phyloP scores from a whole-genome alignment of 1,140 invertebrate species.

The Drosophila simulans region DNA sequence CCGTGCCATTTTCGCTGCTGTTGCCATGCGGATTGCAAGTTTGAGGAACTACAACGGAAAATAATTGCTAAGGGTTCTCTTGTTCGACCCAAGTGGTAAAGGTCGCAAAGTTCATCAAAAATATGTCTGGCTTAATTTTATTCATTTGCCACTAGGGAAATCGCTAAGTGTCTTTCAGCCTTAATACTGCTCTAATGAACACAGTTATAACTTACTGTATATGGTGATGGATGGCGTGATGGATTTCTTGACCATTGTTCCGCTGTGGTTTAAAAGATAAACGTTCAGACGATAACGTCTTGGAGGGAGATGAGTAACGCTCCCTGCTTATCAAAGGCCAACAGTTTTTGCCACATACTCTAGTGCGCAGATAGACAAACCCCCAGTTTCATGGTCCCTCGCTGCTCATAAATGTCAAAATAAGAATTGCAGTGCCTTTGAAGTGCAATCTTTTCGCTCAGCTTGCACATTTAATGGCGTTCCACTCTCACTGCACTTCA shows the following conservation, averaged over 20 bases:
- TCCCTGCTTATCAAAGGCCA: constrained; percentile 32
- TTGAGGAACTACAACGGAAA: constrained; percentile 35
- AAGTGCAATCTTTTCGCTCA: constrained; percentile 46
- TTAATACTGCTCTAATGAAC: neutral
- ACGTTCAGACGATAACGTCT: constrained; percentile 9
- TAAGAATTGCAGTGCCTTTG: constrained; percentile 34
- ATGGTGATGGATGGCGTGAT: too few relatives aligned
- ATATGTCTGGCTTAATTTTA: constrained; percentile 14
- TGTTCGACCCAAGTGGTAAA: constrained; percentile 3
- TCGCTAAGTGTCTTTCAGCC: neutral
- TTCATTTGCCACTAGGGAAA: constrained; percentile 9
- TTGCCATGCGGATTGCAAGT: constrained; percentile 33
- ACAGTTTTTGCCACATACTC: neutral
- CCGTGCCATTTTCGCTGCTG: constrained; percentile 6
- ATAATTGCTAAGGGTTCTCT: constrained; percentile 38
- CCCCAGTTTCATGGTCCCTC: neutral
- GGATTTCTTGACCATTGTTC: neutral
- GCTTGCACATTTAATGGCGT: constrained; percentile 71
- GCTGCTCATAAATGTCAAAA: constrained; percentile 38
- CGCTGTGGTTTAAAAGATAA: constrained; percentile 8
- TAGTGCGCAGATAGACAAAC: constrained; percentile 13
- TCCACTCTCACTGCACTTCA: constrained; percentile 19
- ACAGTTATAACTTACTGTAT: too few relatives aligned
- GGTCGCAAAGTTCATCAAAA: constrained; percentile 29
- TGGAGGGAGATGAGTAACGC: constrained; percentile 25